phyloP scores from a whole-genome alignment of 2,888 invertebrate genomes.

The Lithosia quadra region DNA sequence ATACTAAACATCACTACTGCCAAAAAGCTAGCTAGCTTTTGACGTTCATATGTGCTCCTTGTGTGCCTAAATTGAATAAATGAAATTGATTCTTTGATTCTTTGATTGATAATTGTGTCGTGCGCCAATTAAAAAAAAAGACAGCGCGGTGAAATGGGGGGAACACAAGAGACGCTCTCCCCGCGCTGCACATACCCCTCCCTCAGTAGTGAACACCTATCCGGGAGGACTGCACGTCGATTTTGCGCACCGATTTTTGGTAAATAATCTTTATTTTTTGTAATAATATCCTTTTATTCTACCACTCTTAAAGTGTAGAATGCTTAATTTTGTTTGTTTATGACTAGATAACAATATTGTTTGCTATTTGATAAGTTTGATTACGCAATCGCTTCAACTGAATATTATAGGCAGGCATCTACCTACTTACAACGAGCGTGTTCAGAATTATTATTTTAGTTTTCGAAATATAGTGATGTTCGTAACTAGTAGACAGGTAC shows the following conservation, averaged over 20 bases:
- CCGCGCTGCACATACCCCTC: neutral
- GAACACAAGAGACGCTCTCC: neutral
- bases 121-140: neutral
- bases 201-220: constrained; percentile 5
- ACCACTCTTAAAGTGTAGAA: neutral
- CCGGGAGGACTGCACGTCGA: constrained; percentile 2
- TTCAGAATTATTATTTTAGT: neutral
- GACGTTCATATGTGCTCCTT: no score
- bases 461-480: no score
- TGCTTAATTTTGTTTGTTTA: neutral
- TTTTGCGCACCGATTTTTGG: neutral
- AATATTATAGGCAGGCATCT: neutral
- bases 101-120: no score
- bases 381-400: neutral
- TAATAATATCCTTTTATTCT: neutral
- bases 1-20: neutral
- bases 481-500: no score
- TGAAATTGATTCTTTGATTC: no score
- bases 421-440: neutral
- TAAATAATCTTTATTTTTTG: constrained; percentile 4
- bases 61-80: no score
- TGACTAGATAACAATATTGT: neutral
- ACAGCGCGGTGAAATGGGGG: neutral
- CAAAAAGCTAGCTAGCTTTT: no score
- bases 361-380: neutral